Conservation (phyloP, 2,797 vertebrate genomes). For the Cyprinella venusta region DNA sequence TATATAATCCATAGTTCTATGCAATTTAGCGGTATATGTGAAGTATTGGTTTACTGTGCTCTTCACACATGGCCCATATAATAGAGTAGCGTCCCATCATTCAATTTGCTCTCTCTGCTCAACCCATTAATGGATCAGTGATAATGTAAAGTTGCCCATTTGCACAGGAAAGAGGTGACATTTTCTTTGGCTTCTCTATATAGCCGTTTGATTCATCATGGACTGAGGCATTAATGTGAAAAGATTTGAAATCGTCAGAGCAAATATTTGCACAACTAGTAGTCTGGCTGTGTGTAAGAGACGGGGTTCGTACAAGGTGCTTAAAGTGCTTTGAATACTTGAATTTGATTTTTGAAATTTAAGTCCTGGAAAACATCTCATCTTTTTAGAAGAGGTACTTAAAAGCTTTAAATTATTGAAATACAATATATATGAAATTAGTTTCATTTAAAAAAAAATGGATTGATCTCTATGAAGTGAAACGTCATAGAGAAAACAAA, state of each 20-base stretch:
- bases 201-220: background rate
- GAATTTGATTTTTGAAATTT: no score
- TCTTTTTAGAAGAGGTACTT: no score
- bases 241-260: background rate
- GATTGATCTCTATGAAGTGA: no score
- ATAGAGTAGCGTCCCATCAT: background rate
- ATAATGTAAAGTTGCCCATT: background rate
- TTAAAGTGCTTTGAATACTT: no score
- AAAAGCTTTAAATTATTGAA: no score
- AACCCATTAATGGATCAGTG: background rate
- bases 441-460: no score
- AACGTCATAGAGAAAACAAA: no score
- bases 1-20: background rate
- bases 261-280: background rate
- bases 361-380: no score
- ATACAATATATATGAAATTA: no score
- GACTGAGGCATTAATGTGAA: background rate
- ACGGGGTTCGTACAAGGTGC: background rate
- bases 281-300: background rate
- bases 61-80: background rate
- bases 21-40: background rate
- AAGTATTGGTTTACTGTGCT: background rate
- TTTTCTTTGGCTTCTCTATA: background rate
- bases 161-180: background rate
- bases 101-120: background rate